phyloP scores from a whole-genome alignment of 2,113 vertebrate genomes.

The Cyanistes caeruleus region DNA sequence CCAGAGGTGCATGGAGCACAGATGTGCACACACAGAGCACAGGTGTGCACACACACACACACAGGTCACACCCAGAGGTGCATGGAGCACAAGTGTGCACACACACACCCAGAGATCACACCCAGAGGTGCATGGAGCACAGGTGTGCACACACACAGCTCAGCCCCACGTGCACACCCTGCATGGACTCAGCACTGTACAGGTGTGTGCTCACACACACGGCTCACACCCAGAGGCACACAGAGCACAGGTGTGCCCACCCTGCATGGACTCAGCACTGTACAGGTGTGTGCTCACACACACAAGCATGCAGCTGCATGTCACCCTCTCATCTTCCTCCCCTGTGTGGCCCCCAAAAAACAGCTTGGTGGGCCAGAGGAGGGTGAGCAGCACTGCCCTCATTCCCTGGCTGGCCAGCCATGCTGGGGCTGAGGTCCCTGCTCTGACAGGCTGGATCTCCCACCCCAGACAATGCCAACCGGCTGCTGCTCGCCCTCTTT shows the following conservation, averaged over 20 bases:
- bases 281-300: fast-evolving
- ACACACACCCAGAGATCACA: too few relatives aligned
- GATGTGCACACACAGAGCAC: neutral
- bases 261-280: too few relatives aligned
- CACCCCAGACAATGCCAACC: conserved; percentile 84
- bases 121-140: too few relatives aligned
- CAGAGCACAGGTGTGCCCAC: fast-evolving
- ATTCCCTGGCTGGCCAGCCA: neutral
- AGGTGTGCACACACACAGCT: neutral
- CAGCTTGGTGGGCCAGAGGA: neutral
- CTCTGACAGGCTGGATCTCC: neutral
- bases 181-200: too few relatives aligned
- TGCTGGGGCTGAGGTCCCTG: neutral
- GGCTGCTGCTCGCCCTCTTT: conserved; percentile 87
- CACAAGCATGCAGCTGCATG: neutral
- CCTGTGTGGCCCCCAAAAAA: neutral
- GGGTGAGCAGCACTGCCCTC: neutral
- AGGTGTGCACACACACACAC: neutral
- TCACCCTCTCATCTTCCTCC: neutral
- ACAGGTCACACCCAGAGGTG: too few relatives aligned
- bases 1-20: neutral
- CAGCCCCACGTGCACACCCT: too few relatives aligned
- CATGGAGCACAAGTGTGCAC: neutral
- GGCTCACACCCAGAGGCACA: too few relatives aligned
- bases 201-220: neutral